A percentile compares a stretch with the other conserved stretches of the same genome.
Conservation (phyloP, 2,797 vertebrate species). For the Coregonus ussuriensis region DNA sequence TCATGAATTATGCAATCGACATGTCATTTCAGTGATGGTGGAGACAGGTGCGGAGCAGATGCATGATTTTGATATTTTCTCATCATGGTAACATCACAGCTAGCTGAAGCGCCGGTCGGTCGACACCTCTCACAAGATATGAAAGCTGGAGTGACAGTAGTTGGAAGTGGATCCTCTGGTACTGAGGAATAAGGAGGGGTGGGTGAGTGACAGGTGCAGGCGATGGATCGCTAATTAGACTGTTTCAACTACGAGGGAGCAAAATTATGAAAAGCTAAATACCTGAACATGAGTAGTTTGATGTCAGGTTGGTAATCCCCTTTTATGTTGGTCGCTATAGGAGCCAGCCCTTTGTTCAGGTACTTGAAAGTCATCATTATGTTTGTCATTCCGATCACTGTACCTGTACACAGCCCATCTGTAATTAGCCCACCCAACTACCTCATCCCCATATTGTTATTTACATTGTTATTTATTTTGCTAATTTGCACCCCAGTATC, state of each 20-base stretch:
- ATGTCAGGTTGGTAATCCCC: background rate
- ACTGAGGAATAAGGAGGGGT: background rate
- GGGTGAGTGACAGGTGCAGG: conserved; percentile 1
- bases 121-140: conserved; percentile 10
- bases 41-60: background rate
- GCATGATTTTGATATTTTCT: background rate
- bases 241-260: background rate
- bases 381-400: conserved; percentile 36
- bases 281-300: background rate
- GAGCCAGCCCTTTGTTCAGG: conserved; percentile 27
- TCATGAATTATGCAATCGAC: conserved; percentile 1
- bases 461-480: no score
- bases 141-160: conserved; percentile 9
- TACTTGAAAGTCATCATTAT: conserved; percentile 33
- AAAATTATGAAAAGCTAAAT: conserved; percentile 1
- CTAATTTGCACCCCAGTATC: no score
- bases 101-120: background rate
- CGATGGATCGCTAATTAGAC: conserved; percentile 4
- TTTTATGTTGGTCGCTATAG: conserved; percentile 11
- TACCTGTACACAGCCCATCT: no score
- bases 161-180: conserved; percentile 7
- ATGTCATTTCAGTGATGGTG: background rate
- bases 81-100: background rate
- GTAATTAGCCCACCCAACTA: no score
- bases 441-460: no score